Base-by-base conservation (phyloP, 2,113 vertebrate species). In the Ancistrus triradiatus region DNA sequence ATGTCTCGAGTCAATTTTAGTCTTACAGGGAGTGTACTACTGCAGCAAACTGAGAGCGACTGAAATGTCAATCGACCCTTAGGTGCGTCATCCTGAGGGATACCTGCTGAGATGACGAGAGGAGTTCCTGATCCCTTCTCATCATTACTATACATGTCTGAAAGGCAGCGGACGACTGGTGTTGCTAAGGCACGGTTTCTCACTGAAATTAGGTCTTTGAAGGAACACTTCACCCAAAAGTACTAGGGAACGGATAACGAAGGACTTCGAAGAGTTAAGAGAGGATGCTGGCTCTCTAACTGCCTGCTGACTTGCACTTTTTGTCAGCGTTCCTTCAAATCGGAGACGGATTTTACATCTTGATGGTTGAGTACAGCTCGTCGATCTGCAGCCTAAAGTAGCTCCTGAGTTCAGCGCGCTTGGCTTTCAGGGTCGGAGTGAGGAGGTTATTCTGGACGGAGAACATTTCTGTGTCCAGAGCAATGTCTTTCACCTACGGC, bases 361-460 rank as follows among this genome's bases (percentile, higher is more conserved):
- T 91, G 78, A 91, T 84, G 62, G 84, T 91, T 53, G 93, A 81
- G 76, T 98, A 99, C 11, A 99, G 91, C 85, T 92, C 86, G 59
- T 93, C 85, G 27, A 99, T 95, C 78, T 95, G 87, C 17, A 87
- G 74, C 78, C 88, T 83, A 84, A 99, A 99, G 68, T 67, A 74
- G 53, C 72, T 91, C 35, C 85, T 86, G 7, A 98, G 86, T 31
- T 96, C 92, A 1, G 82, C 70, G 75, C 96, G 88, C 80, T 96
- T 99, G 0, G 95, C 87, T 83, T 99, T 99, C 79, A 99, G 78
- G 0, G 95, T 99, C 13, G 96, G 96, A 1, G 96, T 99, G 73
- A 99, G 83, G 38, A 99, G 87, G 73, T 95, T 95, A 0, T 95
- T 98, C 69, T 97, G 88, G 22, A 96, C 4, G 3, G 92, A 88